Conservation (phyloP, 2,888 invertebrate species). For the Yponomeuta cagnagella region DNA sequence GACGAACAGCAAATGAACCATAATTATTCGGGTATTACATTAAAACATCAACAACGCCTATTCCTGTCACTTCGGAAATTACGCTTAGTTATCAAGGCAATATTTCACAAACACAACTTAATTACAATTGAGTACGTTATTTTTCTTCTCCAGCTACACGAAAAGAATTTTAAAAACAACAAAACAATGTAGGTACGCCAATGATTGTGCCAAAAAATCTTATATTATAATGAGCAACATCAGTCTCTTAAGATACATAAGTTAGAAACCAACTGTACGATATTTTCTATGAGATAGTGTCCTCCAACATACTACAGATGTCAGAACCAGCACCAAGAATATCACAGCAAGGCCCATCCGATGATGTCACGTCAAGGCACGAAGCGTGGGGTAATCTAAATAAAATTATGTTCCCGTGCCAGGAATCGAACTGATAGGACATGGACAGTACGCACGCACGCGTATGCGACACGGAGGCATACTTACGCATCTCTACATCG, state of each 20-base stretch:
- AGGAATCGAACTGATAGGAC: conserved; percentile 13
- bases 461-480: conserved; percentile 9
- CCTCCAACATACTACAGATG: not conserved
- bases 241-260: not conserved
- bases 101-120: not conserved
- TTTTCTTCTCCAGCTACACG: not conserved
- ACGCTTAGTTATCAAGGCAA: not conserved
- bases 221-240: not conserved
- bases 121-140: not conserved
- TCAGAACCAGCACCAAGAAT: not conserved
- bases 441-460: conserved; percentile 9
- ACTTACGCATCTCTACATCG: not conserved
- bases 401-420: conserved; percentile 23
- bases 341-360: not conserved
- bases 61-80: not conserved
- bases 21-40: not conserved
- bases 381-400: conserved; percentile 49
- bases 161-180: not conserved
- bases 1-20: not conserved
- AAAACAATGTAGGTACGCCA: not conserved
- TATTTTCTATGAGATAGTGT: not conserved
- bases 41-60: not conserved
- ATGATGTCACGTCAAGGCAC: conserved; percentile 35
- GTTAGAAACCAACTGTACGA: not conserved
- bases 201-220: not conserved